Conservation (phyloP, 2,797 vertebrate species). For the Percopsis omiscomaycus region DNA sequence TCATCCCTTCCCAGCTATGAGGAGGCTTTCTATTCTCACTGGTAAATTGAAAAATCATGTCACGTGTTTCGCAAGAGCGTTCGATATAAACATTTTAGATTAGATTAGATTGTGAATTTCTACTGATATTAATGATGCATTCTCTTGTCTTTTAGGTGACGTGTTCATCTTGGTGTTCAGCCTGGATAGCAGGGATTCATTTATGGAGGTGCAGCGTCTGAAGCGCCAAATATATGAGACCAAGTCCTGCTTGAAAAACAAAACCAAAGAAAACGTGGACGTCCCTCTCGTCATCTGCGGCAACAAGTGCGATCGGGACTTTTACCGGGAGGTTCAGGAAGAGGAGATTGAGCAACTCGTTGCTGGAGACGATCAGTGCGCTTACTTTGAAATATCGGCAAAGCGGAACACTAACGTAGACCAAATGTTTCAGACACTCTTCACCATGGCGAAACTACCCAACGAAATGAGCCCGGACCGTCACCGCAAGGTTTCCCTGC, state of each 20-base stretch:
- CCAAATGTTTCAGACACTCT: slow-evolving; percentile 95
- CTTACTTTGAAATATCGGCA: slow-evolving; percentile 96
- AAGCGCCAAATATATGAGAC: slow-evolving; percentile 96
- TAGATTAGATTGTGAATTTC: not conserved
- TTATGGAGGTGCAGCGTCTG: slow-evolving; percentile 92
- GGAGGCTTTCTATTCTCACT: slow-evolving; percentile 96
- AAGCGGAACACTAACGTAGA: slow-evolving; percentile 95
- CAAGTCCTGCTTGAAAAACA: slow-evolving; percentile 94
- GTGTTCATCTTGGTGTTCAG: slow-evolving; percentile 97
- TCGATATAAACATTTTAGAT: not conserved
- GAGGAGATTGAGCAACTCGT: slow-evolving; percentile 88
- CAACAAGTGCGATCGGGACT: slow-evolving; percentile 93
- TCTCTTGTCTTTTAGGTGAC: slow-evolving; percentile 79
- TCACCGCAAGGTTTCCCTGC: slow-evolving; percentile 91
- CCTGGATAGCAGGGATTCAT: slow-evolving; percentile 93
- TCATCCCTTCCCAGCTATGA: slow-evolving; percentile 95
- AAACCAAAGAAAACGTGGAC: slow-evolving; percentile 91
- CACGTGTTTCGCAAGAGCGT: too few relatives aligned
- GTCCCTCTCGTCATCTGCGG: slow-evolving; percentile 96
- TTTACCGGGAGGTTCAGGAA: slow-evolving; percentile 86
- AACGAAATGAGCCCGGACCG: slow-evolving; percentile 96
- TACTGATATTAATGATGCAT: not conserved
- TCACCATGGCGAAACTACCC: slow-evolving; percentile 92
- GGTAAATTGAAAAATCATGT: slow-evolving; percentile 76
- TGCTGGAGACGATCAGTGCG: slow-evolving; percentile 84